A percentile compares a stretch with the other conserved stretches of the same genome.
Conservation (phyloP, 2,888 invertebrate genomes). For the Chirona hameri region DNA sequence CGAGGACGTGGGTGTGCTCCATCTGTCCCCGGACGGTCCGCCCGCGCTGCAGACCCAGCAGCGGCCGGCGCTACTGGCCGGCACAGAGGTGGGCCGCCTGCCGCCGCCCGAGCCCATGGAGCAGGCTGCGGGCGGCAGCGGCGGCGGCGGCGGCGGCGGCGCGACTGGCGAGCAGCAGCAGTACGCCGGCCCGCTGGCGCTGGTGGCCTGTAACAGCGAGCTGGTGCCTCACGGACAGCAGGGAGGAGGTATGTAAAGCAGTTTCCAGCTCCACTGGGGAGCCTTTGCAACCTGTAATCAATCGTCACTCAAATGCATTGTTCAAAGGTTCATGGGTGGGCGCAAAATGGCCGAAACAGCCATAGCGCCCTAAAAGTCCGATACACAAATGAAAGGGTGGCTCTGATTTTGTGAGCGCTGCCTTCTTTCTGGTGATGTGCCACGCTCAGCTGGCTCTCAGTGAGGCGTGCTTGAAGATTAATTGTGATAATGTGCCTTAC, state of each 20-base stretch:
- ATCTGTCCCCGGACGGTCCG: constrained; percentile 46
- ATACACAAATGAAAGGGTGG: no score
- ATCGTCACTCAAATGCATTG: no score
- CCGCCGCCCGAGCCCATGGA: constrained; percentile 30
- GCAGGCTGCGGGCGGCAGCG: background rate
- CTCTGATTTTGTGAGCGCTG: no score
- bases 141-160: background rate
- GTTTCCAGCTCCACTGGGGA: no score
- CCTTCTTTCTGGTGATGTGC: no score
- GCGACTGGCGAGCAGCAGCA: background rate
- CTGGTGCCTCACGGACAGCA: constrained; percentile 1
- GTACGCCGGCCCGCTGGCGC: background rate
- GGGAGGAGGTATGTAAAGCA: background rate
- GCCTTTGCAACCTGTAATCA: no score
- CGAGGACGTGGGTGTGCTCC: constrained; percentile 35
- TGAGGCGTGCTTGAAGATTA: no score
- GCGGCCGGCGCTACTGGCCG: constrained; percentile 49
- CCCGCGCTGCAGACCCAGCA: constrained; percentile 43
- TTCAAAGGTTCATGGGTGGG: no score
- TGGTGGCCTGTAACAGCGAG: constrained; percentile 12
- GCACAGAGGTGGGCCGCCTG: constrained; percentile 48
- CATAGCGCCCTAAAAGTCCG: no score
- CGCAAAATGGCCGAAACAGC: no score
- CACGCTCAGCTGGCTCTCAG: no score
- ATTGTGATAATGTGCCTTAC: no score